These are phyloP conservation scores for Leptinotarsa tumamoca DNA, from an alignment of 2,888 invertebrate species.

Conservation along the genomic window DNA sequence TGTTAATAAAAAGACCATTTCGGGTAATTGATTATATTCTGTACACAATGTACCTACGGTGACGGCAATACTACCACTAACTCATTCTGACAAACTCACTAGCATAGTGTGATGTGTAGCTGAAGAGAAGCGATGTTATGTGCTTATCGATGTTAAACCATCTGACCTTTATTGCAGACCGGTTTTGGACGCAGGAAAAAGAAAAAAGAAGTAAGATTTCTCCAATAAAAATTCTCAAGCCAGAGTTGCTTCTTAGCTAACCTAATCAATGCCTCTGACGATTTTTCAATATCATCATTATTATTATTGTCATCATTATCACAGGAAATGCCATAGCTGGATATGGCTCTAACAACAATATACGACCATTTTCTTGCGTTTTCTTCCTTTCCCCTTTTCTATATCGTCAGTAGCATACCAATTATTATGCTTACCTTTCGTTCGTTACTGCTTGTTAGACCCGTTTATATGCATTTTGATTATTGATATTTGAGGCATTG, in stretches of 20 bases:
- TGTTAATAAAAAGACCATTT: background rate
- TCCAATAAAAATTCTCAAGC: conserved; percentile 64
- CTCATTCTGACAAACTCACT: conserved; percentile 40
- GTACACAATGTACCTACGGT: background rate
- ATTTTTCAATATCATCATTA: conserved; percentile 50
- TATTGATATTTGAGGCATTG: conserved; percentile 43
- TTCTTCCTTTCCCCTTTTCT: conserved; percentile 48
- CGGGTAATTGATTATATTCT: background rate
- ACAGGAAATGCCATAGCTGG: conserved; percentile 38
- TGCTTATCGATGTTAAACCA: conserved; percentile 67
- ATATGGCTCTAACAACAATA: conserved; percentile 40
- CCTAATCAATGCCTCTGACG: conserved; percentile 63
- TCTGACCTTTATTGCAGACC: conserved; percentile 77
- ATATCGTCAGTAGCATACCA: conserved; percentile 62
- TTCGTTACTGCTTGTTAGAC: conserved; percentile 56
- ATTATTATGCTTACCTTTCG: conserved; percentile 51
- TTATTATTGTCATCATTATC: conserved; percentile 34
- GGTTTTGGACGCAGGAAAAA: conserved; percentile 97
- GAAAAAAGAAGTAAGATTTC: conserved; percentile 97
- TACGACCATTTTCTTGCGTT: conserved; percentile 47
- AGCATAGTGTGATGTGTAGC: conserved; percentile 53
- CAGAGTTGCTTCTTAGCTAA: conserved; percentile 64
- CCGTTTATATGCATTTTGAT: conserved; percentile 44
- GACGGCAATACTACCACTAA: conserved; percentile 7
- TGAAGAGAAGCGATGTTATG: conserved; percentile 58